phyloP scores from a whole-genome alignment of 2,113 vertebrate species.

The Saguinus midas region DNA sequence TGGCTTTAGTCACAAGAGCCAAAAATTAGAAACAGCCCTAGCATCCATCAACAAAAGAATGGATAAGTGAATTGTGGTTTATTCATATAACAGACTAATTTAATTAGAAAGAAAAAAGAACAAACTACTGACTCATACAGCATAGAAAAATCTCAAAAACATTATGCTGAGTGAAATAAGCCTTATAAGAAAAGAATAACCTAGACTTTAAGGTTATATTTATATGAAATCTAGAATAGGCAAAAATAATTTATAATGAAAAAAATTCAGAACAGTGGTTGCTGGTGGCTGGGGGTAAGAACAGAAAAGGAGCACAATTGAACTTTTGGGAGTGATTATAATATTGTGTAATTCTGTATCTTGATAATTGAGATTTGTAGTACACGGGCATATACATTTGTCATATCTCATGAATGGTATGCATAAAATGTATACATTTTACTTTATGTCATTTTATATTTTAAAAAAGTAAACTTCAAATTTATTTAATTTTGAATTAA shows the following conservation, averaged over 20 bases:
- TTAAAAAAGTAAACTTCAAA: neutral
- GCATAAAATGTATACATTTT: neutral
- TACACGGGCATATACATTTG: neutral
- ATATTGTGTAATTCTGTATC: neutral
- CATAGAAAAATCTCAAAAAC: neutral
- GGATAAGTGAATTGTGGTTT: neutral
- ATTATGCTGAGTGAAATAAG: neutral
- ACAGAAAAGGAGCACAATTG: neutral
- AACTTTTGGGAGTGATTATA: neutral
- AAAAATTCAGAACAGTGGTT: neutral
- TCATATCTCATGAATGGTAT: neutral
- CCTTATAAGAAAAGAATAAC: neutral
- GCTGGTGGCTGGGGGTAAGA: neutral
- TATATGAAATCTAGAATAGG: neutral
- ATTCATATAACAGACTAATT: neutral
- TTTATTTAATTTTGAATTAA: neutral
- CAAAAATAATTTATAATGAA: neutral
- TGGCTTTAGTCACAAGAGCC: neutral
- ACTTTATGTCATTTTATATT: neutral
- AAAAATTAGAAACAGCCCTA: neutral
- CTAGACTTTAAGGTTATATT: neutral
- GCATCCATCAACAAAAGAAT: neutral
- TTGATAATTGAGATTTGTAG: neutral
- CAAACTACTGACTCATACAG: neutral
- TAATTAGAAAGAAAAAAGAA: neutral